These are phyloP conservation scores for Balaeniceps rex DNA, from an alignment of 2,113 vertebrate species.

Conservation along the genomic window DNA sequence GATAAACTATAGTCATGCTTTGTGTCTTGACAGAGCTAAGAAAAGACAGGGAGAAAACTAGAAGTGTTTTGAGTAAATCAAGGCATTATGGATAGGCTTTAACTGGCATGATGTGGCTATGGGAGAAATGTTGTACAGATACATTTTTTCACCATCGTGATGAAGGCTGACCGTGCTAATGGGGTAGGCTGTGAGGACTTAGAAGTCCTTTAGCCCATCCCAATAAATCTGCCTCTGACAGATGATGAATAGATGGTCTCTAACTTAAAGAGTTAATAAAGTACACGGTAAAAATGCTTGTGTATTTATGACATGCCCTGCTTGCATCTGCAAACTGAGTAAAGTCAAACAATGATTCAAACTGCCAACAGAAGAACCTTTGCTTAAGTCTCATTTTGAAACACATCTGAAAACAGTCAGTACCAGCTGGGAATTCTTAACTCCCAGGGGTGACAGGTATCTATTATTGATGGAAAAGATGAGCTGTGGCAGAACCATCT, in stretches of 20 bases:
- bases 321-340: not conserved
- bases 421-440: not conserved
- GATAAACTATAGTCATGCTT: not conserved
- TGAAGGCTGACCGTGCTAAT: not conserved
- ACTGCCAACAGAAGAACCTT: not conserved
- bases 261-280: not conserved
- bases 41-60: not conserved
- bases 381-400: not conserved
- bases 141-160: not conserved
- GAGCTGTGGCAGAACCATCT: not conserved
- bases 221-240: not conserved
- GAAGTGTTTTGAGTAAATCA: not conserved
- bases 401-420: not conserved
- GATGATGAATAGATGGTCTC: not conserved
- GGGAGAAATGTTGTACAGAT: not conserved
- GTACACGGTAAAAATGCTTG: not conserved
- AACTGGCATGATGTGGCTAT: not conserved
- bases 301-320: not conserved
- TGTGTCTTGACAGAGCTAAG: not conserved
- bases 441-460: not conserved
- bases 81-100: not conserved
- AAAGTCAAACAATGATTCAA: not conserved
- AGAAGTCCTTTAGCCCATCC: not conserved
- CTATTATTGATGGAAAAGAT: constrained; percentile 7
- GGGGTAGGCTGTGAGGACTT: not conserved